phyloP scores from a whole-genome alignment of 2,113 vertebrate species.

The Otus sunia region DNA sequence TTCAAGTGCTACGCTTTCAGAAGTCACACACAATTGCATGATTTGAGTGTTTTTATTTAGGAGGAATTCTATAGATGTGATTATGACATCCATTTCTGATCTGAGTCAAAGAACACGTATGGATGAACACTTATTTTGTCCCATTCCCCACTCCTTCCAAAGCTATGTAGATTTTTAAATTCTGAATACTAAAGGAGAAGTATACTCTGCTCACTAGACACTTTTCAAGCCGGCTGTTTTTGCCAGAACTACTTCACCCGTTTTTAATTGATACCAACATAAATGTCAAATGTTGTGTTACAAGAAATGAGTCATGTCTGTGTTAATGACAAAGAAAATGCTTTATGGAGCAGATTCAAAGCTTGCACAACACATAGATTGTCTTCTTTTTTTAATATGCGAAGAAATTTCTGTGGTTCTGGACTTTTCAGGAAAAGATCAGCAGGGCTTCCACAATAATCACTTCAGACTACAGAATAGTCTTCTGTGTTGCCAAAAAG shows the following conservation, averaged over 20 bases:
- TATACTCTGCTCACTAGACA: neutral
- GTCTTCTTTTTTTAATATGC: conserved; percentile 15
- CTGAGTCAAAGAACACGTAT: neutral
- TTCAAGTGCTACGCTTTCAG: neutral
- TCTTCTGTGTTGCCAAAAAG: conserved; percentile 29
- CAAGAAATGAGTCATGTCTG: conserved; percentile 47
- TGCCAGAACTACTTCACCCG: neutral
- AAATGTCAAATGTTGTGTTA: conserved; percentile 29
- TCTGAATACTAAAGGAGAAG: neutral
- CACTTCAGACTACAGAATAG: conserved; percentile 11
- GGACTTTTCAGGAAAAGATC: conserved; percentile 59
- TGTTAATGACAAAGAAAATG: conserved; percentile 53
- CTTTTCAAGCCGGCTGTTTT: neutral
- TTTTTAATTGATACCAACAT: conserved; percentile 21
- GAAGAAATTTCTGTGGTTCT: conserved; percentile 46
- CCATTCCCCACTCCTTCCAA: neutral
- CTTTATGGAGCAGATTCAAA: conserved; percentile 36
- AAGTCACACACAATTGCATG: neutral
- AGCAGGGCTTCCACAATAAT: conserved; percentile 41
- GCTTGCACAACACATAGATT: conserved; percentile 8
- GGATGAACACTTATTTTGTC: neutral
- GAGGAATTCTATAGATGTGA: neutral
- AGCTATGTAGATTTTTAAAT: neutral
- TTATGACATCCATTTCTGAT: neutral
- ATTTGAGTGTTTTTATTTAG: neutral